Percentiles rank a stretch among this genome's conserved stretches.
These are phyloP conservation scores for Drosophila nr. perissopoda DNA, from an alignment of 2,888 invertebrate genomes.

Conservation along the genomic window DNA sequence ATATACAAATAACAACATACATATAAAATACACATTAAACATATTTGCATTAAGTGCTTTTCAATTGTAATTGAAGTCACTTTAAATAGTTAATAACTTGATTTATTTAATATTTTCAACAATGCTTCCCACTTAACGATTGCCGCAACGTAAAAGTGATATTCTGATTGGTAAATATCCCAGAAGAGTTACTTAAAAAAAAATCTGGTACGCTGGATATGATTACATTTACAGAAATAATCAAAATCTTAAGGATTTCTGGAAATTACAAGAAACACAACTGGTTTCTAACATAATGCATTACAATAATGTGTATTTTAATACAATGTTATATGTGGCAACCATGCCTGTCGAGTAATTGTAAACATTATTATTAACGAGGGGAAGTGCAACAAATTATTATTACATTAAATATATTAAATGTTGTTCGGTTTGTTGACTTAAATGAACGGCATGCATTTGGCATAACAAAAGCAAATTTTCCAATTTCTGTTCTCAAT, in stretches of 20 bases:
- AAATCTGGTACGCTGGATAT: background rate
- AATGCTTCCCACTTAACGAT: background rate
- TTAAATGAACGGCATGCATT: slow-evolving; percentile 19
- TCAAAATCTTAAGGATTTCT: background rate
- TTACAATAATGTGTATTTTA: background rate
- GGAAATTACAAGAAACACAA: background rate
- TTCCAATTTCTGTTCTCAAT: slow-evolving; percentile 10
- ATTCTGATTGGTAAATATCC: background rate
- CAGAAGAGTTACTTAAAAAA: background rate
- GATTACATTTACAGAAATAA: background rate
- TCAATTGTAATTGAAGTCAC: background rate
- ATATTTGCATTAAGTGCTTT: background rate
- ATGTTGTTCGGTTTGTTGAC: background rate
- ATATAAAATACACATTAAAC: background rate
- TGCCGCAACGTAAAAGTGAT: background rate
- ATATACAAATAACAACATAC: background rate
- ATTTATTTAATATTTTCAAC: background rate
- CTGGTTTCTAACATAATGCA: background rate
- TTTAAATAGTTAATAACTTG: background rate
- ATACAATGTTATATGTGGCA: background rate
- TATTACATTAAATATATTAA: background rate
- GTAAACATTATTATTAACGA: background rate
- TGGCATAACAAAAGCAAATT: slow-evolving; percentile 4
- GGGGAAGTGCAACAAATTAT: background rate
- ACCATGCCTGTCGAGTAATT: slow-evolving; percentile 3